These are phyloP conservation scores for Uropetala carovei DNA, from an alignment of 2,888 invertebrate genomes.

Conservation along the genomic window DNA sequence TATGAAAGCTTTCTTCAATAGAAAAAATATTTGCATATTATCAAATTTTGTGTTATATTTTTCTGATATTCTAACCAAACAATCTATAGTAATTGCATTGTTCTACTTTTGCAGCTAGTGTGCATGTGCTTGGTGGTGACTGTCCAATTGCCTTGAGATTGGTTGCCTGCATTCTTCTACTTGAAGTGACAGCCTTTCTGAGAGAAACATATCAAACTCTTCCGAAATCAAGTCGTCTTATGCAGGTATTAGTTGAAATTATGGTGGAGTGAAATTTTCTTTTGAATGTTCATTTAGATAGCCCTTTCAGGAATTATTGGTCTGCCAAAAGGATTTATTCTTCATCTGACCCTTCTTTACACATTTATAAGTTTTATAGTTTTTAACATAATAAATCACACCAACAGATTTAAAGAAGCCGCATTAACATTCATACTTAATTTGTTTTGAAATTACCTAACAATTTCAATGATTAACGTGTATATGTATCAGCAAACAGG, in stretches of 20 bases:
- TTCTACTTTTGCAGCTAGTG: constrained; percentile 78
- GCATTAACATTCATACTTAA: too few relatives aligned
- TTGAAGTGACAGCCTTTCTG: constrained; percentile 97
- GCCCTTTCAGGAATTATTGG: too few relatives aligned
- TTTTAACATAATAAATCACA: too few relatives aligned
- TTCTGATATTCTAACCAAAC: neutral
- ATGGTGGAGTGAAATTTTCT: neutral
- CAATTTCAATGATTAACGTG: too few relatives aligned
- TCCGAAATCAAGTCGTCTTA: constrained; percentile 80
- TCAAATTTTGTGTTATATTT: neutral
- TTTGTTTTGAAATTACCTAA: too few relatives aligned
- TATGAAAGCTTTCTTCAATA: constrained; percentile 52
- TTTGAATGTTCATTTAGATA: too few relatives aligned
- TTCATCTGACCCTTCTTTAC: too few relatives aligned
- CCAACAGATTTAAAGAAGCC: too few relatives aligned
- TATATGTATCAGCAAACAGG: too few relatives aligned
- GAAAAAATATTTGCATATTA: neutral
- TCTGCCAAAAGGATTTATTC: too few relatives aligned
- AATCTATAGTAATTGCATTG: constrained; percentile 66
- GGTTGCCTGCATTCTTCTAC: constrained; percentile 94
- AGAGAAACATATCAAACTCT: constrained; percentile 95
- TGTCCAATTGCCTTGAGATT: constrained; percentile 94
- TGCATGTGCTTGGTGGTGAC: constrained; percentile 84
- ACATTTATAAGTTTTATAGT: too few relatives aligned
- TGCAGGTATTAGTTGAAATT: neutral